Base-by-base conservation (phyloP, 2,888 invertebrate genomes). In the Ptychoptera albimana region DNA sequence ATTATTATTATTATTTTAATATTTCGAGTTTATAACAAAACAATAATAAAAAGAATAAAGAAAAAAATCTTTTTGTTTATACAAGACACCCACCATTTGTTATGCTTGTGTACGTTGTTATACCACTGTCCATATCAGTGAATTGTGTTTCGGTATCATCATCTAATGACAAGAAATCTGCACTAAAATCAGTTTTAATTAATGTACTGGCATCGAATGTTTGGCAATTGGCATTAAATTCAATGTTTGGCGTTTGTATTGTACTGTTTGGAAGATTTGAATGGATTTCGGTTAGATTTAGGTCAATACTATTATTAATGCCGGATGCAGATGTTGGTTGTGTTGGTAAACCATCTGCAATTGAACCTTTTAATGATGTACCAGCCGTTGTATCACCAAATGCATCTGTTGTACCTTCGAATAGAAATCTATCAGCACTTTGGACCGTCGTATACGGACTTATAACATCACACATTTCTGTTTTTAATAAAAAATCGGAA, bases 401-500 rank as follows among this genome's bases (percentile, higher is more conserved):
- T 13, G 54, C 49, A 5, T 54, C 50, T 42, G 55, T 52, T 44
- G 52, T 52, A 49, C 55, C 57, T 53, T 64, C 64, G 49, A 63
- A 65, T 16, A 65, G 54, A 48, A 65, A 65, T 9, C 64, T 57
- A 50, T 64, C 61, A n/a, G 65, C 63, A 46, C 63, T 63, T 45
- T 64, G 54, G 31, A 61, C 63, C 6, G 63, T 64, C 39, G 65
- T 65, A 39, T 65, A 65, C 14, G 64, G 64, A 45, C 63, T 63
- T 50, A 62, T 61, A 11, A 63, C 59, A 49, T 65, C 64, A 39
- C 60, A 60, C 36, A 64, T 52, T 49, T 65, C 64, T 43, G 61
- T 63, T 48, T 65, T 65, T 14, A 52, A 43, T 0, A 64, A 62
- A 47, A 64, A 64, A 44, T 65, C 64, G 23, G 54, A 59, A 48